Evolutionary conservation across 37 sponge, comb jelly and placozoan species (phyloP), one percentile per base, ranked within the genome.

Genomic region (Halisarca cf. caerulea): DNA sequence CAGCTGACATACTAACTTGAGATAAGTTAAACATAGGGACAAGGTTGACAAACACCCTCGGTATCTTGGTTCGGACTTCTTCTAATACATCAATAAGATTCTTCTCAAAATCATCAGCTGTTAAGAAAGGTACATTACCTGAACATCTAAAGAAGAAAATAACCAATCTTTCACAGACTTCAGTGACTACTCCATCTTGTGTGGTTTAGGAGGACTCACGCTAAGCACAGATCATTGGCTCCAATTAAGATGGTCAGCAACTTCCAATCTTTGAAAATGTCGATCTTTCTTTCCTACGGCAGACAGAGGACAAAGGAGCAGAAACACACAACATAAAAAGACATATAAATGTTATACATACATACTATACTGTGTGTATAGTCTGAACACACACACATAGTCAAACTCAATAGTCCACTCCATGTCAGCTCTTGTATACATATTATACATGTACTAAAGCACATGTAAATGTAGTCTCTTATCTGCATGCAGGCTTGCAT

Each of bases 241-340:
- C 94, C 94, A 81, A 90, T 80, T 6, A 94, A 61, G 21, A 94
- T 83, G 32, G 91, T 90, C 54, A 94, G 73, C 14, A 94, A 39
- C 79, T 94, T 94, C 94, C 94, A 94, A 70, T 94, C 94, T 72
- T 90, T 90, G 39, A 80, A 40, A 86, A 94, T 94, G 78, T 94
- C 89, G 27, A 94, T 71, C 20, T 86, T 41, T 21, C 62, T 79
- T 25, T 89, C 69, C 93, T 88, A 41, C 5, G 6, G 42, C 20
- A 2, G 3, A 79, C 3, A 23, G 42, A 43, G 6, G 2, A 79
- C 35, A 47, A 47, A 47, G 9, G 6, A 47, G 51, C 11, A 47
- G 51, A 47, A 11, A 47, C 51, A 47, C 51, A 47, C 51, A n/a
- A n/a, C n/a, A n/a, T n/a, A n/a, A n/a, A n/a, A n/a, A n/a, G n/a